Evolutionary conservation across 2,888 invertebrate genomes (phyloP).

Genomic region (Melipona beecheii): DNA sequence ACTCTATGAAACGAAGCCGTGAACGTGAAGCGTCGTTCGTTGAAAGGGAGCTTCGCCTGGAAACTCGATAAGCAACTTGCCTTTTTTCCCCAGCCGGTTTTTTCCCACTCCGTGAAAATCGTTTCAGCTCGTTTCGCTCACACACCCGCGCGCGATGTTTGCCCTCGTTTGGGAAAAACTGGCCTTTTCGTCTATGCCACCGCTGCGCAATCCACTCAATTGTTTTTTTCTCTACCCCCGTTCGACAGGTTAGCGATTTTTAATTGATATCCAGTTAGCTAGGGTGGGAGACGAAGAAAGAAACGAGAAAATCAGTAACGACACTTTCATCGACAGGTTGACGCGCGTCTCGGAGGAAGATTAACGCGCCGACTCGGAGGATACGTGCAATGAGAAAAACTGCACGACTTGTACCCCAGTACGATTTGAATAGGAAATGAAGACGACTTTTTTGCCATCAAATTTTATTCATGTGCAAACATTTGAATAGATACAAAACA

Average conservation of each 20-base stretch:
- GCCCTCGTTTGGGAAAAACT: not conserved
- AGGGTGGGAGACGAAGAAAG: not conserved
- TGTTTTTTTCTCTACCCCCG: not conserved
- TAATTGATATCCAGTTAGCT: not conserved
- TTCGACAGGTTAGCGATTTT: not conserved
- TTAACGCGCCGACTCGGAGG: not conserved
- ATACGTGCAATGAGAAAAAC: not conserved
- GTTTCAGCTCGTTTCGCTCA: too few relatives aligned
- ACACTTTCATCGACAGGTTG: slow-evolving; percentile 1
- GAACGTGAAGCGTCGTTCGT: slow-evolving; percentile 14
- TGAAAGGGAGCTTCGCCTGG: slow-evolving; percentile 8
- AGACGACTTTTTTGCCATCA: too few relatives aligned
- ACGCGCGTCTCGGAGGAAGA: not conserved
- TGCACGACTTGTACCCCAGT: too few relatives aligned
- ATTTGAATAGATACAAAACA: too few relatives aligned
- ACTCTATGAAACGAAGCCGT: slow-evolving; percentile 5
- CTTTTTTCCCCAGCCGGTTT: not conserved
- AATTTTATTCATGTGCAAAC: too few relatives aligned
- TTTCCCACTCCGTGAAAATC: not conserved
- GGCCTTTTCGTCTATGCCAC: too few relatives aligned
- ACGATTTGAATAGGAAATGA: too few relatives aligned
- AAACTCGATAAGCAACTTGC: not conserved
- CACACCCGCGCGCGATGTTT: not conserved
- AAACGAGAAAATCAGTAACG: slow-evolving; percentile 3
- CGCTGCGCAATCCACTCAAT: too few relatives aligned